phyloP scores from a whole-genome alignment of 2,113 vertebrate species.

The Kobus ellipsiprymnus region DNA sequence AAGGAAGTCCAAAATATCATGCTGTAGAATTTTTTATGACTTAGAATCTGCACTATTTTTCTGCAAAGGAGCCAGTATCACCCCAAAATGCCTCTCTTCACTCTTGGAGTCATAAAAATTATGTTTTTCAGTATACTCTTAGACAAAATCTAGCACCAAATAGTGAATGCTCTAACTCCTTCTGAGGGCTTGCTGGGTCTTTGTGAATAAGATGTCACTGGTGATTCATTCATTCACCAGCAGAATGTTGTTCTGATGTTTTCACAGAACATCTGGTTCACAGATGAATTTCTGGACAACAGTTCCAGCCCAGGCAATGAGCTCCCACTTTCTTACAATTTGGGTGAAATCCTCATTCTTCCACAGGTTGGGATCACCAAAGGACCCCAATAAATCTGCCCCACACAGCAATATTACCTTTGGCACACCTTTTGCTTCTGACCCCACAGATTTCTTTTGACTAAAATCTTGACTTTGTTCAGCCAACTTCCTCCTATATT shows the following conservation, averaged over 20 bases:
- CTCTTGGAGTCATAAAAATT: slow-evolving; percentile 85
- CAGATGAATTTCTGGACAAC: slow-evolving; percentile 87
- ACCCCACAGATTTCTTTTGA: background rate
- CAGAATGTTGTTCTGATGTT: slow-evolving; percentile 86
- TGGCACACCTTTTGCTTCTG: slow-evolving; percentile 66
- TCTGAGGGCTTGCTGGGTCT: slow-evolving; percentile 87
- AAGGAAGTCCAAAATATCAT: fast-evolving
- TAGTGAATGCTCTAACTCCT: slow-evolving; percentile 90
- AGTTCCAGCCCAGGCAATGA: slow-evolving; percentile 84
- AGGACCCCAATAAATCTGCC: slow-evolving; percentile 92
- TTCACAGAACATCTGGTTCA: slow-evolving; percentile 89
- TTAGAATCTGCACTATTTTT: slow-evolving; percentile 32
- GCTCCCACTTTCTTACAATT: slow-evolving; percentile 84
- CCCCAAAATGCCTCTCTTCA: slow-evolving; percentile 83
- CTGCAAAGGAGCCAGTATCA: slow-evolving; percentile 86
- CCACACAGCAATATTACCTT: slow-evolving; percentile 91
- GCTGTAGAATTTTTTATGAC: background rate
- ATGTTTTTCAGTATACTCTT: slow-evolving; percentile 82
- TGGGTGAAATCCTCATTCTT: slow-evolving; percentile 89
- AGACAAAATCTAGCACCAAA: slow-evolving; percentile 86
- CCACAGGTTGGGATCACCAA: slow-evolving; percentile 89
- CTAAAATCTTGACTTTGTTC: background rate
- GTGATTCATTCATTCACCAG: slow-evolving; percentile 90
- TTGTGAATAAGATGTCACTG: slow-evolving; percentile 91
- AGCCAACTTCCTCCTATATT: background rate